These are phyloP conservation scores for Vidua chalybeata DNA, from an alignment of 2,113 vertebrate species.

Conservation along the genomic window DNA sequence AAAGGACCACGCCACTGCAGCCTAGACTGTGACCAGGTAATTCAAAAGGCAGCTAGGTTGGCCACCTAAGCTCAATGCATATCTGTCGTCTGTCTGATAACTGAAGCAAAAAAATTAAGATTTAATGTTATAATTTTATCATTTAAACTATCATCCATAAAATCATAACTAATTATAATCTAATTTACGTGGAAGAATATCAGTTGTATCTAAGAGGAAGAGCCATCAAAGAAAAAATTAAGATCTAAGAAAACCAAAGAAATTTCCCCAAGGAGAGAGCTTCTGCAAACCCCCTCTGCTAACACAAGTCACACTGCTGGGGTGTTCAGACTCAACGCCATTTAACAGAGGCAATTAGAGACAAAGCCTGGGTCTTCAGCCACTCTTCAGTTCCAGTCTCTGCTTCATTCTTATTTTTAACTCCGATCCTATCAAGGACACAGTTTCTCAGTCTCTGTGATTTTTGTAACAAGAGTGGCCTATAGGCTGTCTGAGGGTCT, in stretches of 20 bases:
- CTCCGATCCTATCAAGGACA: background rate
- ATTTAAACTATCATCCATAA: background rate
- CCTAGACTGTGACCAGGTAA: background rate
- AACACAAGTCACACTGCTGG: background rate
- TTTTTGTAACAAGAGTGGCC: background rate
- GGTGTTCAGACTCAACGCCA: background rate
- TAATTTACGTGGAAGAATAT: background rate
- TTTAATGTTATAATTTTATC: background rate
- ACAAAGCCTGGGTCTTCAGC: background rate
- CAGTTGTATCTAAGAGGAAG: background rate
- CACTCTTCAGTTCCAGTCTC: background rate
- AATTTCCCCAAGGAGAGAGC: background rate
- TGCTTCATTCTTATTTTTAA: background rate
- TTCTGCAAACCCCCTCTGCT: background rate
- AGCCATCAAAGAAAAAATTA: background rate
- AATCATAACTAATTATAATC: background rate
- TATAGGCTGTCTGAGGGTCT: background rate
- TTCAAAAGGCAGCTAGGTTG: background rate
- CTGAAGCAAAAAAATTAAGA: background rate
- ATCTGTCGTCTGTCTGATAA: background rate
- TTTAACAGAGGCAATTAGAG: background rate
- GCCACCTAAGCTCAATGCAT: background rate
- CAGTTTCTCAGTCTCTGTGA: background rate
- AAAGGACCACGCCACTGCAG: background rate
- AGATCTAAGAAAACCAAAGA: background rate